Conservation (phyloP, 2,797 vertebrate species). For the Acipenser transmontanus region DNA sequence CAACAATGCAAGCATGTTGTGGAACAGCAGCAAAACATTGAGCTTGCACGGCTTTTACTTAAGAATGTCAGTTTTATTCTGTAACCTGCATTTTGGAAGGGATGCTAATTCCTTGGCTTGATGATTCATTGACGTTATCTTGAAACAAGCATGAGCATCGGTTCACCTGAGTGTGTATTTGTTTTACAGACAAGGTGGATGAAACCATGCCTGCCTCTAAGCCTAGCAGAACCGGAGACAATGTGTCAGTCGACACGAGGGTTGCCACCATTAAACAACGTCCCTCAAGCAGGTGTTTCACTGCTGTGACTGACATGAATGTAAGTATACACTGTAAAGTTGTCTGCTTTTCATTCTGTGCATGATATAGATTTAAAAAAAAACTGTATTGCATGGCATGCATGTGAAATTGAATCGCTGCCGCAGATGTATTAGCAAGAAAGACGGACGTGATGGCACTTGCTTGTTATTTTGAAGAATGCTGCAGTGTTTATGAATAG, state of each 20-base stretch:
- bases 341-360: too few relatives aligned
- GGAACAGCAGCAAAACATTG: conserved; percentile 46
- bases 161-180: conserved; percentile 26
- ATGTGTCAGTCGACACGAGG: conserved; percentile 73
- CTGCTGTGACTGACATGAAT: conserved; percentile 75
- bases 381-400: background rate
- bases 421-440: background rate
- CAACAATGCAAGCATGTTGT: conserved; percentile 62
- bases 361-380: too few relatives aligned
- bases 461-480: background rate
- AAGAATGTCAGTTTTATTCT: conserved; percentile 37
- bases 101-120: conserved; percentile 40
- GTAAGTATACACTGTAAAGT: conserved; percentile 56
- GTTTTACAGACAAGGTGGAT: conserved; percentile 86
- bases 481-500: background rate
- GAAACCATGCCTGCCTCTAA: conserved; percentile 81
- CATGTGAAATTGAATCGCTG: background rate
- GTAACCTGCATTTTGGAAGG: conserved; percentile 47
- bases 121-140: conserved; percentile 30
- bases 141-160: conserved; percentile 19
- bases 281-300: conserved; percentile 85
- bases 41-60: conserved; percentile 78
- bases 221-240: conserved; percentile 67
- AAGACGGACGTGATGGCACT: background rate
- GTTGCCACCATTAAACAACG: conserved; percentile 92